Evolutionary conservation across 2,888 invertebrate species (phyloP).

Genomic region (Drosophila pseudotalamancana): DNA sequence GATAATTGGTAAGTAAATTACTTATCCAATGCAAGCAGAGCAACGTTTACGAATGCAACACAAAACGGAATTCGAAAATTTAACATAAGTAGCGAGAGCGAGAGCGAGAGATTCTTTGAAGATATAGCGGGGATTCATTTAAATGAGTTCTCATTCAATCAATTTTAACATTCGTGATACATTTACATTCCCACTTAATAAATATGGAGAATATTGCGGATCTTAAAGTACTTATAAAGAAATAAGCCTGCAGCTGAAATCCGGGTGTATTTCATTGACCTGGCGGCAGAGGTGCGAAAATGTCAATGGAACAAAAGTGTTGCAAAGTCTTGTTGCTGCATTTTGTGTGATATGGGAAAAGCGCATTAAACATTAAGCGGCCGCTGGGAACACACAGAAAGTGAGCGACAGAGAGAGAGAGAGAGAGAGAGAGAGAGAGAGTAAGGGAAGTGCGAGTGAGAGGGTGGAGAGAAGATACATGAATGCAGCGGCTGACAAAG

Average conservation of each 20-base stretch:
- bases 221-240: neutral
- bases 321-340: slow-evolving; percentile 29
- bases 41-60: no score
- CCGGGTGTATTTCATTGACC: slow-evolving; percentile 42
- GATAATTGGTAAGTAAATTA: no score
- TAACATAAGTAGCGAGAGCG: no score
- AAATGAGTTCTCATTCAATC: no score
- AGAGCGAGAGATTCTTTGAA: no score
- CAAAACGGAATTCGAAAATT: no score
- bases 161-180: no score
- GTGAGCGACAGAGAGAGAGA: neutral
- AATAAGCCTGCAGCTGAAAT: neutral
- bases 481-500: slow-evolving; percentile 32
- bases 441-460: neutral
- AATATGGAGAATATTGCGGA: neutral
- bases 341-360: slow-evolving; percentile 47
- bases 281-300: slow-evolving; percentile 40
- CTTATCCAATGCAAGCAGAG: no score
- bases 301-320: slow-evolving; percentile 28
- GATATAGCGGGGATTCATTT: no score
- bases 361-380: slow-evolving; percentile 58
- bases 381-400: slow-evolving; percentile 22
- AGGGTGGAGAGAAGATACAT: no score
- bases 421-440: neutral
- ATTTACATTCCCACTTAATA: no score